phyloP scores from a whole-genome alignment of 2,888 invertebrate species.

The Elmis aenea region DNA sequence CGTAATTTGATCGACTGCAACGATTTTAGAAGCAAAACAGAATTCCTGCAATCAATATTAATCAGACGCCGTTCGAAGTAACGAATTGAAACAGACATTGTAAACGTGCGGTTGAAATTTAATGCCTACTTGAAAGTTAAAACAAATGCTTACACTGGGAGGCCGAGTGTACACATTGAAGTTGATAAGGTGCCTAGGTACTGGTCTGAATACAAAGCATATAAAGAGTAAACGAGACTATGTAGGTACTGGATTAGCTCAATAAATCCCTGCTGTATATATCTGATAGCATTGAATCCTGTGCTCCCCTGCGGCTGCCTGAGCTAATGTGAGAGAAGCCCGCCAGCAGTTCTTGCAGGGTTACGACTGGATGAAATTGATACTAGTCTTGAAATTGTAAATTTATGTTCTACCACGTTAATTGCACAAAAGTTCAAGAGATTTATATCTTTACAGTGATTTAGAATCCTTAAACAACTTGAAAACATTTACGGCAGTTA shows the following conservation, averaged over 20 bases:
- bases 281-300: conserved; percentile 17
- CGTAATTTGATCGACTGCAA: too few relatives aligned
- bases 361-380: conserved; percentile 13
- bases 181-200: too few relatives aligned
- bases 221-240: conserved; percentile 6
- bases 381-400: conserved; percentile 3
- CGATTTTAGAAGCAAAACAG: too few relatives aligned
- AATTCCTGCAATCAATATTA: too few relatives aligned
- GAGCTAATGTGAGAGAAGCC: conserved; percentile 11
- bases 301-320: conserved; percentile 10
- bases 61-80: too few relatives aligned
- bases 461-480: too few relatives aligned
- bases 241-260: conserved; percentile 11
- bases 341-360: conserved; percentile 5
- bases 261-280: conserved; percentile 15
- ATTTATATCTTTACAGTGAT: background rate
- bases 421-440: conserved; percentile 4
- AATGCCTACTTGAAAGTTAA: too few relatives aligned
- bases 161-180: too few relatives aligned
- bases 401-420: conserved; percentile 8
- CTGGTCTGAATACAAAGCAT: conserved; percentile 11
- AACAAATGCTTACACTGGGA: too few relatives aligned
- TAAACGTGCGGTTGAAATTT: too few relatives aligned
- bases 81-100: too few relatives aligned
- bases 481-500: too few relatives aligned